Base-by-base conservation (phyloP, 1,140 invertebrate genomes). In the Fopius arisanus region DNA sequence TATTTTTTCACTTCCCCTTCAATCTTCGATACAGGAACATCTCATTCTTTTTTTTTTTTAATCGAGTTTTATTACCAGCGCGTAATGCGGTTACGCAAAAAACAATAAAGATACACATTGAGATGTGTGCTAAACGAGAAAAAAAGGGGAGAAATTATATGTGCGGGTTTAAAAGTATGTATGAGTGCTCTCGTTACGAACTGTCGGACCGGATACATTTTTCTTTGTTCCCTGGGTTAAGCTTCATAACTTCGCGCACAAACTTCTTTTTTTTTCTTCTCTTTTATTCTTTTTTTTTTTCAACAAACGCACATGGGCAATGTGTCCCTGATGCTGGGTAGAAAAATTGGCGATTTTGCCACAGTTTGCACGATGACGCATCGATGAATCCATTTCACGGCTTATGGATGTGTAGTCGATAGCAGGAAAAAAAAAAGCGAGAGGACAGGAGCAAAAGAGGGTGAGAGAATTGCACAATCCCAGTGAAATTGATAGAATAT, bases 21-120 rank as follows among this genome's bases (percentile, higher is more conserved):
- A 48, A 29, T 59, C 28, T 41, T 66, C 41, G 72, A 73, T 66
- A 69, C 21, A 48, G 33, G 28, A 28, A 54, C 33, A 26, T 28
- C 48, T 16, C 16, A 37, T 73, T 54, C 28, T 70, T 48, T 43
- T 48, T 65, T 73, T 54, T 40, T 70, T 48, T 43, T 48, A 48
- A 14, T 41, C 59, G 10, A 23, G 54, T 77, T 82, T 80, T 78
- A 80, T 81, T 80, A 69, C 69, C 62, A 72, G 78, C 78, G 74
- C 77, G 71, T 82, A 80, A 81, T 77, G 74, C 67, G 67, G 77
- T 84, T 84, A 82, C 76, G 80, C 79, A 80, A 82, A 82, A 81
- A 83, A 80, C 63, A 77, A 77, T 77, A 78, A 76, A 54, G 70
- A 65, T 31, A 31, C 21, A 59, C 10, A 65, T 29, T 31, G 26